Conservation (phyloP, 2,113 vertebrate species). For the Tor tambroides region DNA sequence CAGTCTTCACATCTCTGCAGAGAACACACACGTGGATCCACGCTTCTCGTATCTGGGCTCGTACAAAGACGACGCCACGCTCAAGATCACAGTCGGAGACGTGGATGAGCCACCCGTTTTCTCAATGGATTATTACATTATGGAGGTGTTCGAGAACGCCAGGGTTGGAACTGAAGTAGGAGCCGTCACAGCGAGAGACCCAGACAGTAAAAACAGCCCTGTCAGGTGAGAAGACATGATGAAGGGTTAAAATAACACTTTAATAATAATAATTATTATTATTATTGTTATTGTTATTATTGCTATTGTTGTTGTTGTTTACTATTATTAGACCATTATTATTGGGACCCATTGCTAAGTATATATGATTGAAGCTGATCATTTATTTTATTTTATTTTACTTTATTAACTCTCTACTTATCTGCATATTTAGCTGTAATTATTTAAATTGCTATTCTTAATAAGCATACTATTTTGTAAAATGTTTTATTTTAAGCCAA, state of each 20-base stretch:
- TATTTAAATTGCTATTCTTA: neutral
- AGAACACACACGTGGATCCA: conserved; percentile 90
- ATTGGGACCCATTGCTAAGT: too few relatives aligned
- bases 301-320: too few relatives aligned
- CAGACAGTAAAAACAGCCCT: conserved; percentile 87
- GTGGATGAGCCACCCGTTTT: conserved; percentile 94
- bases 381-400: too few relatives aligned
- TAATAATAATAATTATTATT: too few relatives aligned
- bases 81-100: conserved; percentile 94
- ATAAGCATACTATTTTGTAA: neutral
- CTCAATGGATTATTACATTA: conserved; percentile 88
- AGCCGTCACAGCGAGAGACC: conserved; percentile 88
- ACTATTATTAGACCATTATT: too few relatives aligned
- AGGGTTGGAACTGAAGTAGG: conserved; percentile 87
- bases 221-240: conserved; percentile 82
- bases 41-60: conserved; percentile 91
- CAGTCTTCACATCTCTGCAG: conserved; percentile 93
- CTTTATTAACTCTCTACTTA: neutral
- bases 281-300: too few relatives aligned
- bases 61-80: conserved; percentile 90
- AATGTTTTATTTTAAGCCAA: neutral
- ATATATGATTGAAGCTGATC: too few relatives aligned
- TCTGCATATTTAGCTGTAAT: neutral
- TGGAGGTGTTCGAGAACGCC: conserved; percentile 95
- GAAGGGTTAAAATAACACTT: neutral